Base-by-base conservation (phyloP, 2,113 vertebrate genomes). In the Recurvirostra avosetta region DNA sequence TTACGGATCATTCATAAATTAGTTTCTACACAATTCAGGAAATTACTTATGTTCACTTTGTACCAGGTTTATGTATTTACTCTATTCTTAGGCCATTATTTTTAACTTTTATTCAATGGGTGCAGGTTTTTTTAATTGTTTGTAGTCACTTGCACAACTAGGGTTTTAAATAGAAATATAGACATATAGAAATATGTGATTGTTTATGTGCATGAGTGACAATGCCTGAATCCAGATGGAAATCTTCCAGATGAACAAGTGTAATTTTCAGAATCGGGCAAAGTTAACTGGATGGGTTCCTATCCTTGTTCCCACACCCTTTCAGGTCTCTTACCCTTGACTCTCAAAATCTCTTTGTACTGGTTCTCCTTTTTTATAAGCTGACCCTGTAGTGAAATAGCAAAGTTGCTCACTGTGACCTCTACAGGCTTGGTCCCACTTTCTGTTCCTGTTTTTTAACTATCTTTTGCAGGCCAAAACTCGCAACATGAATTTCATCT, bases 371-470 rank as follows among this genome's bases (percentile, higher is more conserved):
- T 25, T 80, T 81, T 29, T 5, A 12, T 18, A 29, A 82, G 4
- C 4, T 29, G 6, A 66, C 25, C 14, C 8, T 76, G 8, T 17
- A 40, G 45, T 22, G 7, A 94, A 83, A 78, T 32, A 47, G 1
- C 3, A 32, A 58, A 45, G 5, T 2, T 82, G 3, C 3, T 74
- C 27, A 25, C 4, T 36, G 30, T 3, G 2, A 68, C 12, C 1
- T 56, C 10, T 58, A 29, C 15, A 52, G 11, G 2, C 6, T 76
- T 79, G 4, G 11, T 83, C 5, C 11, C 17, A 53, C 25, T 49
- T 56, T 12, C 1, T 40, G 4, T 1, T 65, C 4, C 18, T n/a
- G 4, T 0, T 55, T 63, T 50, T 38, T 17, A 47, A 36, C 5
- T 50, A 47, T 43, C 8, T 9, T 66, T 91, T 45, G 9, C 6